Conservation (phyloP, 2,888 invertebrate species). For the Steinernema hermaphroditum region DNA sequence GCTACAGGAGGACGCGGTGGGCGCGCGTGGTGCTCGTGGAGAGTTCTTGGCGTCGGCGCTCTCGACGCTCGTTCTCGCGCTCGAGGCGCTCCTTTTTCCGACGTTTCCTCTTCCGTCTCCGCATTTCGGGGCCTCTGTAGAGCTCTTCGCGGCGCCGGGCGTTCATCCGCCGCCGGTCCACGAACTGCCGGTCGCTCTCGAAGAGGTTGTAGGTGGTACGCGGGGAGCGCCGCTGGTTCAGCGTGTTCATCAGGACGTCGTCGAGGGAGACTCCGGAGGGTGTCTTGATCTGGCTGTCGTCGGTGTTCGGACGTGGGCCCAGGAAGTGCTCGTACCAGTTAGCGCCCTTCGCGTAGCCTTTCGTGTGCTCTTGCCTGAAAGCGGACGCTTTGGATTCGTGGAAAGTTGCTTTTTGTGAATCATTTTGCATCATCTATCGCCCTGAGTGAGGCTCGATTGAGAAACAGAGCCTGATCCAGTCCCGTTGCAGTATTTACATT, state of each 20-base stretch:
- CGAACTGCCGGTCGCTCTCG: neutral
- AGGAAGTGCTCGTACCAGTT: constrained; percentile 22
- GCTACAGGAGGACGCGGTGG: neutral
- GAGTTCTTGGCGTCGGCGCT: neutral
- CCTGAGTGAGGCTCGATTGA: too few relatives aligned
- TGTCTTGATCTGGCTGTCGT: neutral
- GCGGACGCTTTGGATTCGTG: neutral
- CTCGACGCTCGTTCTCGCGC: neutral
- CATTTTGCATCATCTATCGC: too few relatives aligned
- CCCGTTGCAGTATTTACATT: too few relatives aligned
- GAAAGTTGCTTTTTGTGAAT: too few relatives aligned
- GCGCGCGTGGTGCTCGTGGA: neutral
- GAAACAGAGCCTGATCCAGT: too few relatives aligned
- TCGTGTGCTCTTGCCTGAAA: constrained; percentile 6
- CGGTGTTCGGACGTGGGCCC: neutral
- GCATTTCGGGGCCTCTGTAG: neutral
- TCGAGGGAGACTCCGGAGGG: constrained; percentile 9
- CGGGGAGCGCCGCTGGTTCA: neutral
- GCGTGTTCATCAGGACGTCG: constrained; percentile 8
- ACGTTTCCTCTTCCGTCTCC: neutral
- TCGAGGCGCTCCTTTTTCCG: neutral
- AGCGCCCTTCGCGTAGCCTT: constrained; percentile 15
- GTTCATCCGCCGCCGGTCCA: neutral
- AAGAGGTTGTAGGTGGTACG: constrained; percentile 16
- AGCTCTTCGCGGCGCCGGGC: constrained; percentile 3